phyloP scores from a whole-genome alignment of 2,797 vertebrate genomes.

The Poecilia wingei region DNA sequence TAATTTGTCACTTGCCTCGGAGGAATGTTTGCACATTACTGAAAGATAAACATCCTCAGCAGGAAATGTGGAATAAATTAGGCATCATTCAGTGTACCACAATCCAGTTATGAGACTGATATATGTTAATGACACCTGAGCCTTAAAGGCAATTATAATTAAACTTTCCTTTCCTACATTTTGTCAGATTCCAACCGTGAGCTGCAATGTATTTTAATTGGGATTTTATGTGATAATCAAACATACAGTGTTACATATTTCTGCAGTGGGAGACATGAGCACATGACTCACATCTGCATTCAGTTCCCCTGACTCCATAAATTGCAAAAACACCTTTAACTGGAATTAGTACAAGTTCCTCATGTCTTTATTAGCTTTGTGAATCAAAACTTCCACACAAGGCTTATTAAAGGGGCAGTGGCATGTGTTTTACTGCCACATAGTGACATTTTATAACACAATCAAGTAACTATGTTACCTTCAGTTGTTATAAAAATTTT shows the following conservation, averaged over 20 bases:
- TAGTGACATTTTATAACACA: too few relatives aligned
- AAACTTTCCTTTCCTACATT: not conserved
- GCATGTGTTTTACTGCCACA: too few relatives aligned
- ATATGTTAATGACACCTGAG: not conserved
- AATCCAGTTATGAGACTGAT: constrained; percentile 3
- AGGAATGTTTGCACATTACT: constrained; percentile 7
- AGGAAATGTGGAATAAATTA: not conserved
- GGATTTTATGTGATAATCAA: not conserved
- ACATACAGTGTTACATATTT: not conserved
- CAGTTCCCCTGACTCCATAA: not conserved
- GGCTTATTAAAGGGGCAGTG: not conserved
- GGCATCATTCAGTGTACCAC: not conserved
- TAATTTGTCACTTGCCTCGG: constrained; percentile 15
- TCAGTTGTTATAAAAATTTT: too few relatives aligned
- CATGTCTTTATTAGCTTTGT: not conserved
- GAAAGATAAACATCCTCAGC: not conserved
- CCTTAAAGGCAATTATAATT: not conserved
- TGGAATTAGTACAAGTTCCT: not conserved
- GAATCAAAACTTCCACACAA: not conserved
- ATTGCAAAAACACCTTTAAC: not conserved
- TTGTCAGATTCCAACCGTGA: not conserved
- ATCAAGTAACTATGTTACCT: too few relatives aligned
- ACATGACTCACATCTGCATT: not conserved
- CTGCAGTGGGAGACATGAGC: not conserved
- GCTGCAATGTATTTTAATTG: not conserved